Conservation (phyloP, 2,888 invertebrate species). For the Venusia cambrica region DNA sequence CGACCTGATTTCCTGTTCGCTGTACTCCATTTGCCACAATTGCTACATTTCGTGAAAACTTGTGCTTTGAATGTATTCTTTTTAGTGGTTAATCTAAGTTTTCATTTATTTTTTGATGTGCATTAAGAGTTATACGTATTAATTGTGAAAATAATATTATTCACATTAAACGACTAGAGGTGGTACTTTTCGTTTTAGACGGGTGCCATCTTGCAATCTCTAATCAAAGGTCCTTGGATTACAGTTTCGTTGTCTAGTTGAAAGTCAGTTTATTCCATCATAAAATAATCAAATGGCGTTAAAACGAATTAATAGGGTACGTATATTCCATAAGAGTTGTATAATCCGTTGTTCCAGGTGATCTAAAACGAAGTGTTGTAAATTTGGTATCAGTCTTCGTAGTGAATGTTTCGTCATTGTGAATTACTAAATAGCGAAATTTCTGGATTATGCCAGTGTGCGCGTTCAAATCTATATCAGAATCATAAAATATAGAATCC, state of each 20-base stretch:
- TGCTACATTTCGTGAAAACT: slow-evolving; percentile 67
- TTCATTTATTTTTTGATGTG: slow-evolving; percentile 70
- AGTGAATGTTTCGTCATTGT: slow-evolving; percentile 84
- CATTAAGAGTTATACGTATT: slow-evolving; percentile 57
- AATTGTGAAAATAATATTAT: slow-evolving; percentile 50
- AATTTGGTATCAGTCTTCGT: slow-evolving; percentile 69
- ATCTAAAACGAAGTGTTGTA: slow-evolving; percentile 57
- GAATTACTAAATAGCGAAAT: slow-evolving; percentile 83
- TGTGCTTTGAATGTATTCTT: slow-evolving; percentile 63
- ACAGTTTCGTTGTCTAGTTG: slow-evolving; percentile 91
- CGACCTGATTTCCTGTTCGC: slow-evolving; percentile 80
- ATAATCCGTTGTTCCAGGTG: slow-evolving; percentile 47
- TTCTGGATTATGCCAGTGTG: slow-evolving; percentile 77
- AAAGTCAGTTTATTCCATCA: slow-evolving; percentile 87
- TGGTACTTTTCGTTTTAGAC: slow-evolving; percentile 89
- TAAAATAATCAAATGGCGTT: slow-evolving; percentile 93
- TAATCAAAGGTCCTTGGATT: slow-evolving; percentile 92
- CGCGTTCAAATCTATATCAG: slow-evolving; percentile 43
- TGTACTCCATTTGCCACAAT: slow-evolving; percentile 72
- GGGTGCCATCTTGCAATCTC: slow-evolving; percentile 93
- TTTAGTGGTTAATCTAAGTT: slow-evolving; percentile 72
- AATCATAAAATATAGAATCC: slow-evolving; percentile 9
- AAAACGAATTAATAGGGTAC: slow-evolving; percentile 98
- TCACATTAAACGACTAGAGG: slow-evolving; percentile 82
- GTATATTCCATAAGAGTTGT: slow-evolving; percentile 65